Conservation (phyloP, 1,140 invertebrate genomes). For the Drosophila albomicans region DNA sequence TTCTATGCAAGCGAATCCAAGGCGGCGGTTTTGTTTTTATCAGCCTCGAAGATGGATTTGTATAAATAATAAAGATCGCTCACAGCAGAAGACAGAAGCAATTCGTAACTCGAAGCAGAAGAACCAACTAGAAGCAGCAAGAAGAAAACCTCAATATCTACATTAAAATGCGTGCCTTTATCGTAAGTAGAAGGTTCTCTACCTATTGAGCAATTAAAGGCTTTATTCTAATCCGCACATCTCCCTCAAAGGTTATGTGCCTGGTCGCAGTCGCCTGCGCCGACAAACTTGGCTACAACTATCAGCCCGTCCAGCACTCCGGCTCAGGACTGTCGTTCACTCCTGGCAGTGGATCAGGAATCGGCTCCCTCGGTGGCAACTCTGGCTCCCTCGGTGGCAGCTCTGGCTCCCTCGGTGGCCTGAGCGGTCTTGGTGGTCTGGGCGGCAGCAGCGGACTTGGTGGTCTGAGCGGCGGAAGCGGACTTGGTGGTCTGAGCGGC, state of each 20-base stretch:
- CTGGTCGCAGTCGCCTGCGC: conserved; percentile 76
- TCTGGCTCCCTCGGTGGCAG: background rate
- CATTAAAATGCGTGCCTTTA: conserved; percentile 75
- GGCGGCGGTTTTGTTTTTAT: conserved; percentile 73
- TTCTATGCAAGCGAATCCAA: conserved; percentile 65
- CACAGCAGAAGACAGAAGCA: conserved; percentile 65
- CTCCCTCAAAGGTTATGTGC: conserved; percentile 58
- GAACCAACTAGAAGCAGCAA: conserved; percentile 55
- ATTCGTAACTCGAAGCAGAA: conserved; percentile 60
- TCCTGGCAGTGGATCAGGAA: conserved; percentile 38
- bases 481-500: conserved; percentile 10
- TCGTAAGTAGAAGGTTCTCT: conserved; percentile 60
- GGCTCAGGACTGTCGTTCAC: conserved; percentile 60
- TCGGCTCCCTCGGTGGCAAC: no score
- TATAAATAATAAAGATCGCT: conserved; percentile 79
- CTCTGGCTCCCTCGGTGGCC: background rate
- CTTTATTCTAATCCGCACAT: conserved; percentile 9
- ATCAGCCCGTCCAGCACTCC: conserved; percentile 71
- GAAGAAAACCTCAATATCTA: background rate
- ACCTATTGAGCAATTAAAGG: background rate
- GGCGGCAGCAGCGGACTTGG: background rate
- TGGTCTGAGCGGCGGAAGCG: conserved; percentile 10
- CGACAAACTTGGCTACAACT: conserved; percentile 79
- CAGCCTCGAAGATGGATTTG: conserved; percentile 80
- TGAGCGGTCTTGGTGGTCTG: no score